Evolutionary conservation across 2,888 invertebrate genomes (phyloP), one percentile per base, ranked within the genome.

Genomic region (Metellina segmentata): DNA sequence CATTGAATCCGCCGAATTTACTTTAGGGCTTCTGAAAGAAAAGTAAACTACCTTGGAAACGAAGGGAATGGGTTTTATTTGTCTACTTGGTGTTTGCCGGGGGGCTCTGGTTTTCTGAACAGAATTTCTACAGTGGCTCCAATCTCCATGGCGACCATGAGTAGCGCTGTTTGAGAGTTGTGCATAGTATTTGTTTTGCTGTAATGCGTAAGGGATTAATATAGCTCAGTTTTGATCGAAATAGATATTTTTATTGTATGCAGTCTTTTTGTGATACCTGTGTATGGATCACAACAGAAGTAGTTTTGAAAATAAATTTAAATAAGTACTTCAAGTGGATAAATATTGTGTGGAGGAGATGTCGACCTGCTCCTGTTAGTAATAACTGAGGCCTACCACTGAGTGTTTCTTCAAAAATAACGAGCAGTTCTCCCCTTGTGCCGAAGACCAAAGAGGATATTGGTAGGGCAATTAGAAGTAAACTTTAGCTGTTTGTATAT

Each of bases 31-130:
- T 16, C 61, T 6, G 61, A 16, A 61, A 61, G 61, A 61, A 61
- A 61, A 61, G 61, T 61, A 61, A 61, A 61, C 61, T 61, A 61
- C 61, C 61, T 61, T 61, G 61, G 61, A 61, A 61, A 61, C 61
- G 61, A 61, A 61, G 61, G 16, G 61, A 61, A 8, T 8, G 6
- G 61, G 61, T 61, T 61, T 61, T 61, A 61, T 61, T 61, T 61
- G 61, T 61, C 61, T 61, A 61, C 13, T 8, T 61, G n/a, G 61
- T 61, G 61, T 61, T 16, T 7, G 16, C 16, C 61, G 61, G 61
- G 16, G 13, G 61, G 16, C 34, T 2, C 34, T 34, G 34, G 16
- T 11, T 61, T 16, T 61, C 11, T 16, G 61, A 16, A 16, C 61
- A 9, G 61, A 16, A 61, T 61, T 61, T 61, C 61, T 61, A 61